Percentiles rank a stretch among this genome's conserved stretches.
Conservation (phyloP, 2,113 vertebrate genomes). For the Otus sunia region DNA sequence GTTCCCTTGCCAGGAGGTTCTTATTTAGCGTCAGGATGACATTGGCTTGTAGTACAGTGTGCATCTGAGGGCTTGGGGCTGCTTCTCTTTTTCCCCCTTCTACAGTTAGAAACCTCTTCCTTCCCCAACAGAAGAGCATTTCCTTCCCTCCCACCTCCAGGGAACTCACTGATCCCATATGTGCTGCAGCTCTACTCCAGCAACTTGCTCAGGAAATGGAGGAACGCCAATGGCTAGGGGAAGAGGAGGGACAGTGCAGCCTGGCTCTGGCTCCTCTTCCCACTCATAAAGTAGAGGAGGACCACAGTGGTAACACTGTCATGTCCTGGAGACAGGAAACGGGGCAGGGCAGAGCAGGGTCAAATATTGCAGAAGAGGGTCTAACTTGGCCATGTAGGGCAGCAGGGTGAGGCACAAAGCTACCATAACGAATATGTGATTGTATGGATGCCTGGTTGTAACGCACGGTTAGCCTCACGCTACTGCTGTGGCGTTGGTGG, state of each 20-base stretch:
- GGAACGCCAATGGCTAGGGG: neutral
- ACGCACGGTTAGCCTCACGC: accelerated
- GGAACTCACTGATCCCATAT: neutral
- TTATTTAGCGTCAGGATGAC: neutral
- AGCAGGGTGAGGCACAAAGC: neutral
- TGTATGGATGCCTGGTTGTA: neutral
- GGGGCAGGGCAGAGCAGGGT: neutral
- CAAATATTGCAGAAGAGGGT: neutral
- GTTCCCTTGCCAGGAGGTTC: neutral
- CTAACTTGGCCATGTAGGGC: neutral
- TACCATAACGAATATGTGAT: neutral
- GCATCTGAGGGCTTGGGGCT: neutral
- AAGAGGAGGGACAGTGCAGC: neutral
- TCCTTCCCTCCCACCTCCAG: neutral
- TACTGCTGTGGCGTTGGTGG: neutral
- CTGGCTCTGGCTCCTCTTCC: neutral
- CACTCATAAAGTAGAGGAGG: neutral
- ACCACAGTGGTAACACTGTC: neutral
- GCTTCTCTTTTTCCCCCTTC: neutral
- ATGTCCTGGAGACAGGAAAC: neutral
- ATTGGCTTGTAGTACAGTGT: neutral
- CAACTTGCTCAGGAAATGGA: neutral
- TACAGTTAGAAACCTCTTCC: neutral
- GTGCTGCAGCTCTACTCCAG: neutral
- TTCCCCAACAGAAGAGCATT: neutral